Conservation (phyloP, 2,888 invertebrate genomes). For the Agriotes lineatus region DNA sequence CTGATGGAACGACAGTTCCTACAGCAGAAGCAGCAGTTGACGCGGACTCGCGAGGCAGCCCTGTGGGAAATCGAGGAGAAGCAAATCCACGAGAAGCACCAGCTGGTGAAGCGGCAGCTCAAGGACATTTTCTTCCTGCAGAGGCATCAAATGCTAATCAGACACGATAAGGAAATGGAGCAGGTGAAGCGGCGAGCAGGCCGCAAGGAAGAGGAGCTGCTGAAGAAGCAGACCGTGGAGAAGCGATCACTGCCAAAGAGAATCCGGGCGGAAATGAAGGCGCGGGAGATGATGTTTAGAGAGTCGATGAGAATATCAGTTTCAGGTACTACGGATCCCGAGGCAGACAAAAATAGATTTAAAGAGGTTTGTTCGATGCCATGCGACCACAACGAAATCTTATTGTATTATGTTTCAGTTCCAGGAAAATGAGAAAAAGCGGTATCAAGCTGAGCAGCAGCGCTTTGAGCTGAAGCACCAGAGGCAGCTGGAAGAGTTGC, state of each 20-base stretch:
- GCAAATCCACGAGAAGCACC: constrained; percentile 96
- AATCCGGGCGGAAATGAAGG: constrained; percentile 96
- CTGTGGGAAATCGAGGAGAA: constrained; percentile 98
- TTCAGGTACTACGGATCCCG: constrained; percentile 75
- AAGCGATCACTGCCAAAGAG: constrained; percentile 95
- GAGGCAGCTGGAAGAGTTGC: constrained; percentile 91
- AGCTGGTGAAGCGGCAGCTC: constrained; percentile 92
- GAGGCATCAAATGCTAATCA: constrained; percentile 95
- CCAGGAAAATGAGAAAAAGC: constrained; percentile 96
- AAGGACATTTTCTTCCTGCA: constrained; percentile 98
- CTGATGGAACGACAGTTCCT: constrained; percentile 88
- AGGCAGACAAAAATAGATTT: constrained; percentile 82
- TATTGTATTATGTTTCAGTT: constrained; percentile 73
- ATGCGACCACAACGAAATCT: background rate
- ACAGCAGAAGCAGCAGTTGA: constrained; percentile 93
- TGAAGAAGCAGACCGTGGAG: constrained; percentile 91
- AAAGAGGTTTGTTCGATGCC: constrained; percentile 78
- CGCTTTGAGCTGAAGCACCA: constrained; percentile 94
- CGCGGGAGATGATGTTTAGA: constrained; percentile 98
- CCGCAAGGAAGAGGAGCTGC: constrained; percentile 92
- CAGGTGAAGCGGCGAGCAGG: constrained; percentile 85
- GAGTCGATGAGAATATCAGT: constrained; percentile 93
- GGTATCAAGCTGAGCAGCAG: constrained; percentile 93
- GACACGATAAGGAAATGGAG: constrained; percentile 97
- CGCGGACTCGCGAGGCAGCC: constrained; percentile 91